Conservation (phyloP, 1,140 invertebrate species). For the Drosophila virilis region DNA sequence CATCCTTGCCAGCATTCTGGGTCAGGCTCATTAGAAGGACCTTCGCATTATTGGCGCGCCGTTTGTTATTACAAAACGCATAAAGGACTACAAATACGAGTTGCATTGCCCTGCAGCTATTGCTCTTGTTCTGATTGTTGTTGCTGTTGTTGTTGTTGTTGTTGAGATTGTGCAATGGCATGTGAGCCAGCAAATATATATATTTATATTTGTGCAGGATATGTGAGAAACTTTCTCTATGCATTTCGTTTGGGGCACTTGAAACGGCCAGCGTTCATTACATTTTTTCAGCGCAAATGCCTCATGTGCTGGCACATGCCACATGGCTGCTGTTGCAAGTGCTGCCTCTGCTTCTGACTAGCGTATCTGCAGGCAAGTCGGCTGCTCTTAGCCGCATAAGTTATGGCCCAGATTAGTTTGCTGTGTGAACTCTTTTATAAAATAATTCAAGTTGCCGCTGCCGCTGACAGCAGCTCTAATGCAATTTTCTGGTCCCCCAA, state of each 20-base stretch:
- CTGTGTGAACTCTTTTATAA: constrained; percentile 17
- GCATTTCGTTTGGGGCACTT: constrained; percentile 23
- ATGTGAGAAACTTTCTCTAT: constrained; percentile 33
- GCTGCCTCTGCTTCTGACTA: constrained; percentile 15
- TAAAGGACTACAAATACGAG: constrained; percentile 40
- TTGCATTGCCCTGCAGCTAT: constrained; percentile 32
- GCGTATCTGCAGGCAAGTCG: constrained; percentile 9
- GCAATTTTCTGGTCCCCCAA: constrained; percentile 22
- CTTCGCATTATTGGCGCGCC: constrained; percentile 49
- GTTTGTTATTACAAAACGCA: constrained; percentile 55
- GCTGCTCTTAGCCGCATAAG: constrained; percentile 16
- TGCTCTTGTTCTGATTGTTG: constrained; percentile 12
- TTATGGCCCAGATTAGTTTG: constrained; percentile 33
- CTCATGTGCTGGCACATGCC: constrained; percentile 22
- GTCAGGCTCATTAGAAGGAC: constrained; percentile 61
- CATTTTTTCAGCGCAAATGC: constrained; percentile 24
- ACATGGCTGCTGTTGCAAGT: constrained; percentile 8
- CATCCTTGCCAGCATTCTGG: constrained; percentile 38
- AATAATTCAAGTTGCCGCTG: constrained; percentile 14
- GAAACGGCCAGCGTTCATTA: constrained; percentile 20
- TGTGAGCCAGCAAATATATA: constrained; percentile 40
- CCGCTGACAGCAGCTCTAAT: constrained; percentile 17
- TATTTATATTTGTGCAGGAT: constrained; percentile 31
- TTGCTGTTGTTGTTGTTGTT: constrained; percentile 1
- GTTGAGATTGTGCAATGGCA: constrained; percentile 19